Base-by-base conservation (phyloP, 2,888 invertebrate species). In the Nasonia oneida region DNA sequence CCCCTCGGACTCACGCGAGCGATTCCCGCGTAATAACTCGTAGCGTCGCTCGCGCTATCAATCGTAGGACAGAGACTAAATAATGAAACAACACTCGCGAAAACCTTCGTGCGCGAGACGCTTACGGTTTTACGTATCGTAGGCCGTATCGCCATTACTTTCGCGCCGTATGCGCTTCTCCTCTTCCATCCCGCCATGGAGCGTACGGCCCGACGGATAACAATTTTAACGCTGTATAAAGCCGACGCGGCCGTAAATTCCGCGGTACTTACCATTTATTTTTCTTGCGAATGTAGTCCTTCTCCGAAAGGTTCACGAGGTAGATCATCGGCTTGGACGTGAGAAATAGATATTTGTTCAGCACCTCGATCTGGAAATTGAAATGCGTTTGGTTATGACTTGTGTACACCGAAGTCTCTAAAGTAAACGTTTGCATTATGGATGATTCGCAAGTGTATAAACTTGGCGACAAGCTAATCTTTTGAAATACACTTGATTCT, bases 251-350 rank as follows among this genome's bases (percentile, higher is more conserved):
- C 42, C 23, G 23, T 70, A 75, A 81, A 76, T 81, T 57, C 61
- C 5, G 23, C 23, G 53, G 42, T 29, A 77, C 86, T 87, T 94
- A 97, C 99, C 99, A 99, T 94, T 99, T 99, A 93, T 99, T 99
- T 94, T 99, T 99, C 95, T 99, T 99, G 90, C 98, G 96, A 90
- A 98, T 98, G 94, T 98, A 99, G 94, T 99, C 99, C 94, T 98
- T 99, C 94, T 99, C 99, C 0, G 99, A 97, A 87, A 99, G 95
- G 94, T 99, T 99, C 12, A 99, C 97, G 89, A 99, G 95, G 93
- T 99, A 99, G 89, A 99, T 96, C 84, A 98, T 97, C 0, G 99
- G 99, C 94, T 99, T 99, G 0, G 99, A 97, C 15, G 99, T 99
- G 88, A 99, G 94, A 93, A 99, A 98, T 89, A 99, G 94, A 93